Evolutionary conservation across 2,113 vertebrate genomes (phyloP), one percentile per base, ranked within the genome.

Genomic region (Lagenorhynchus albirostris): DNA sequence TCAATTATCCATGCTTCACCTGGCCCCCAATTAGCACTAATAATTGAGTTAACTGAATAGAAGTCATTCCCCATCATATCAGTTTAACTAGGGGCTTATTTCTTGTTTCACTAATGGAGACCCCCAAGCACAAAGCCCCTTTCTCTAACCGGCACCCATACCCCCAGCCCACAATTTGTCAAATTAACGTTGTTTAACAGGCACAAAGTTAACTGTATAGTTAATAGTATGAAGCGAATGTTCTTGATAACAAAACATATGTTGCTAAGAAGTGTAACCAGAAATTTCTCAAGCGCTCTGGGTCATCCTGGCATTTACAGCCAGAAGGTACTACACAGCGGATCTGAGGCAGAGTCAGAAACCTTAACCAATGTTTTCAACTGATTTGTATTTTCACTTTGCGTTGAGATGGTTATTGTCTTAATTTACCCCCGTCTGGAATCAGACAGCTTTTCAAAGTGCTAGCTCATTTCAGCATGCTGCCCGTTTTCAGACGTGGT

Each of bases 1-100:
- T 97, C 90, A 92, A 89, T 97, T 87, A 92, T 50, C 94, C 92
- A 89, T 76, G 96, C 89, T 96, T 97, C 94, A 80, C 96, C 86
- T 92, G 86, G 96, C 86, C 96, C 90, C 90, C 92, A 95, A 76
- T 93, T 95, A 97, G 96, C 73, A 87, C 77, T 89, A 76, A 95
- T 80, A 87, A 96, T 76, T 70, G 79, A 74, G 94, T 93, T 93
- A 95, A 70, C 95, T 70, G 92, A 97, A 89, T 94, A 80, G 86
- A 94, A 94, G 92, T 92, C 89, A 74, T 68, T 76, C 79, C 67
- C 63, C 94, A 96, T 95, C 90, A 91, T 87, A 95, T 95, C 92
- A 80, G 74, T 91, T 86, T 70, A 82, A 6, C 68, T 68, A 36
- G 10, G 31, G 86, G 68, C 36, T 60, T 81, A 95, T 94, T 83